phyloP scores from a whole-genome alignment of 2,797 vertebrate genomes.

The Thalassophryne amazonica region DNA sequence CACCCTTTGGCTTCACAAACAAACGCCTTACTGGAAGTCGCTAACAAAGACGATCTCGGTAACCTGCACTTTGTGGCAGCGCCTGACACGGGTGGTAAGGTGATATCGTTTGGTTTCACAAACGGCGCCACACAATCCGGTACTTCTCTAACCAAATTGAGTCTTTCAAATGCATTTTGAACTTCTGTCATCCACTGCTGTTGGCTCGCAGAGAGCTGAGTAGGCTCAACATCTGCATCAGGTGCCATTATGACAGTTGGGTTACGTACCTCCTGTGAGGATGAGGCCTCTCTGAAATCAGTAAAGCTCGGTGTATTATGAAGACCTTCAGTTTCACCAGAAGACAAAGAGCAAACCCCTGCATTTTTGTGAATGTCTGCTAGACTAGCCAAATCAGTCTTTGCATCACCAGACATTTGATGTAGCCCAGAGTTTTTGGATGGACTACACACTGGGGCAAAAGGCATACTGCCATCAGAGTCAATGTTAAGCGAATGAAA shows the following conservation, averaged over 20 bases:
- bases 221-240: conserved; percentile 36
- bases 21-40: conserved; percentile 84
- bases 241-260: conserved; percentile 1
- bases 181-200: conserved; percentile 83
- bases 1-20: conserved; percentile 85
- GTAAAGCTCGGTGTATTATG: conserved; percentile 50
- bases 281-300: conserved; percentile 41
- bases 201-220: conserved; percentile 64
- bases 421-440: conserved; percentile 23
- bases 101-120: background rate
- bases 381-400: conserved; percentile 17
- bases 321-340: conserved; percentile 30
- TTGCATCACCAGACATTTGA: conserved; percentile 21
- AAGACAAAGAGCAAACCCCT: background rate
- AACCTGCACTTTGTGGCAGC: too few species aligned
- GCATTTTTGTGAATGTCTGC: conserved; percentile 10
- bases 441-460: conserved; percentile 17
- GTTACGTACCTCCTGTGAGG: conserved; percentile 9
- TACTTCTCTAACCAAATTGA: conserved; percentile 81
- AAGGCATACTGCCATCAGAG: conserved; percentile 24
- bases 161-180: conserved; percentile 83
- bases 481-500: conserved; percentile 41
- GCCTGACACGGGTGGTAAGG: too few species aligned
- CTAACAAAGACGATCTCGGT: too few species aligned
- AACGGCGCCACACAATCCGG: conserved; percentile 27